These are phyloP conservation scores for Trochalopteron elliotii DNA, from an alignment of 2,113 vertebrate genomes.

Conservation along the genomic window DNA sequence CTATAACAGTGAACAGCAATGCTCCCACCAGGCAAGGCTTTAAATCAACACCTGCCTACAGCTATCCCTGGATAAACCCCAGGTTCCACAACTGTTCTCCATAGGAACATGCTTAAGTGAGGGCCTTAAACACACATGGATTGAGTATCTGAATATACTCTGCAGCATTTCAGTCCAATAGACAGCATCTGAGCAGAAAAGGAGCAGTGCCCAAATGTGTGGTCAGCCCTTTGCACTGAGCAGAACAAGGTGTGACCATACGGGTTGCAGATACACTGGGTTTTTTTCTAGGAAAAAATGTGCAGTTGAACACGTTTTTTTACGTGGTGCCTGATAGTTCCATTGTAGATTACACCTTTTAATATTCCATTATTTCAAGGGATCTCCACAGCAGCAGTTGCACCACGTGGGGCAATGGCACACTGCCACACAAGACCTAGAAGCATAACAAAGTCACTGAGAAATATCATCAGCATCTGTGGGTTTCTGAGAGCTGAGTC, in stretches of 20 bases:
- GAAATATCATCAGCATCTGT: background rate
- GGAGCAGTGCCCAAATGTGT: rapidly evolving
- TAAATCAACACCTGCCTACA: background rate
- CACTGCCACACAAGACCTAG: rapidly evolving
- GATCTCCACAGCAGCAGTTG: background rate
- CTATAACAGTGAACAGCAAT: rapidly evolving
- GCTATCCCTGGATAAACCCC: background rate
- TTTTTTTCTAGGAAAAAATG: background rate
- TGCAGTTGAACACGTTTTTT: background rate
- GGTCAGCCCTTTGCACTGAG: background rate
- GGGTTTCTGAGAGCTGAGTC: background rate
- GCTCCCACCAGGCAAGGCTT: background rate
- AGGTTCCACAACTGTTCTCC: background rate
- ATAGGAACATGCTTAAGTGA: background rate
- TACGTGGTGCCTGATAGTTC: background rate
- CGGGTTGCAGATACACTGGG: rapidly evolving
- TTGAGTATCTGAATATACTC: background rate
- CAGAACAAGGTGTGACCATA: background rate
- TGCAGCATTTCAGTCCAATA: background rate
- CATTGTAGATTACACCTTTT: background rate
- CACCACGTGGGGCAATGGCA: background rate
- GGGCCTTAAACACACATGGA: background rate
- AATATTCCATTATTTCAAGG: background rate
- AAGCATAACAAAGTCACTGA: background rate
- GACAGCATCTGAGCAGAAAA: background rate